Conservation (phyloP, 2,113 vertebrate genomes). For the Paradoxurus hermaphroditus region DNA sequence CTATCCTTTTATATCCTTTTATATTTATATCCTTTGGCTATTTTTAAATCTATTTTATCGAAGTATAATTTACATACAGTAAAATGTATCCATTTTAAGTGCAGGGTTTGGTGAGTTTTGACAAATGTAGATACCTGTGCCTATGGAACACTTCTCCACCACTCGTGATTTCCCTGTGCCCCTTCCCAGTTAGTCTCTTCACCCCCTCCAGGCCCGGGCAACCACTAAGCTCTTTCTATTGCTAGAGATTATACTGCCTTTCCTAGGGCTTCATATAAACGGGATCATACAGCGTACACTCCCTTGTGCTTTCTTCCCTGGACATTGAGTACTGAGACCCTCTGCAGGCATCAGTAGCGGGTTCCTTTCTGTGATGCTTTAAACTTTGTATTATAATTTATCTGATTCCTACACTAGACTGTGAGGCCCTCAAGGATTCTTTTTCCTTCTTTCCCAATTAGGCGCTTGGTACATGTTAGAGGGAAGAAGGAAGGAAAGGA, state of each 20-base stretch:
- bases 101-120: neutral
- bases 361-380: neutral
- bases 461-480: neutral
- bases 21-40: no score
- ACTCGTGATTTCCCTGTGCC: neutral
- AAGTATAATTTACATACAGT: neutral
- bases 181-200: neutral
- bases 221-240: neutral
- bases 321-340: neutral
- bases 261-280: neutral
- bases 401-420: neutral
- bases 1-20: no score
- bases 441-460: neutral
- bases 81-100: neutral
- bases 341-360: neutral
- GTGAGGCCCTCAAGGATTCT: neutral
- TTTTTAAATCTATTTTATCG: neutral
- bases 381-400: neutral
- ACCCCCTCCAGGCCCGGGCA: neutral
- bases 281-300: neutral
- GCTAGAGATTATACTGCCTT: neutral
- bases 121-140: neutral
- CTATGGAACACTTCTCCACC: neutral
- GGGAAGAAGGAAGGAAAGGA: neutral
- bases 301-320: neutral